Evolutionary conservation across 2,113 vertebrate genomes (phyloP), one percentile per base, ranked within the genome.

Genomic region (Cebus imitator): DNA sequence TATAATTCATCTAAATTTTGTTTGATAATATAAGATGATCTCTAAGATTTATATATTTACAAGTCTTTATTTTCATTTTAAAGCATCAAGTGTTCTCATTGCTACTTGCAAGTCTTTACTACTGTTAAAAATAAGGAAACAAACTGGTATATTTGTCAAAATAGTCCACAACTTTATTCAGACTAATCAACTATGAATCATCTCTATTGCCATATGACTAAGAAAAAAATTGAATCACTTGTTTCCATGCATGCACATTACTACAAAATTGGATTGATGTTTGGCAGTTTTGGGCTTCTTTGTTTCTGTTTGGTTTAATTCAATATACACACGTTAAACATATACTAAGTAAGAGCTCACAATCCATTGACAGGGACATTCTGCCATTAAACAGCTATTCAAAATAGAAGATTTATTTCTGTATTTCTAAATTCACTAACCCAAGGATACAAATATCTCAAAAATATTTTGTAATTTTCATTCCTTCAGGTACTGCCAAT

Each of bases 401-500:
- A 73, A 91, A 92, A 94, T 58, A 23, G 66, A 90, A 86, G 2
- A 52, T 25, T 90, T 79, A 4, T 55, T 87, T 57, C 25, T 83
- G 45, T 50, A 82, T 82, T 90, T 92, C 40, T 45, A 78, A 35
- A 70, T 37, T 64, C 86, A 78, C 45, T n/a, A 84, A 66, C 23
- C 9, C n/a, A 27, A 95, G 16, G 20, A 27, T 35, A 76, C 9
- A 13, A 95, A 50, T 55, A 70, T 79, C 86, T 93, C 50, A 95
- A 68, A 92, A 78, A 55, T 78, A 95, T 81, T 78, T 76, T 58
- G n/a, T 17, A 64, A 55, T 72, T 86, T 76, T 82, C 11, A 70
- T 70, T 96, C 57, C 92, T 95, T 92, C 75, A 86, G 43, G 20
- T 70, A 52, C 78, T 90, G n/a, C 57, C 80, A 97, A 57, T 72